Evolutionary conservation across 2,113 vertebrate genomes (phyloP).

Genomic region (Corythornis vintsioides): DNA sequence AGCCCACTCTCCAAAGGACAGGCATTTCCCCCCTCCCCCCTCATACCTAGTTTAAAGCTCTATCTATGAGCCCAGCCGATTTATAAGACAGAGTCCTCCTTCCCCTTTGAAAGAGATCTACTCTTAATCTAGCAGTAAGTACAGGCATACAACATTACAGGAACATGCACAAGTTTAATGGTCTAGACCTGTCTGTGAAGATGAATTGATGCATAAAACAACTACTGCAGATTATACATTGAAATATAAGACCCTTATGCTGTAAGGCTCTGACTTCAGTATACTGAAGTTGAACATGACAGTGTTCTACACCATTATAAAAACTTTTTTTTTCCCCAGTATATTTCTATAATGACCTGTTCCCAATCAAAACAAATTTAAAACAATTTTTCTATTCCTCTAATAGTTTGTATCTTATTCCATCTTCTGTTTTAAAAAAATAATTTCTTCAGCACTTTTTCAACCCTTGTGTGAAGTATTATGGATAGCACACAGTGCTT

Average conservation of each 20-base stretch:
- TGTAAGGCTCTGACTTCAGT: neutral
- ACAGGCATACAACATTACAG: neutral
- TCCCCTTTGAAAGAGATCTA: no score
- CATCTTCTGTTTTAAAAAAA: neutral
- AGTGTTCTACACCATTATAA: neutral
- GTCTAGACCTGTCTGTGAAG: neutral
- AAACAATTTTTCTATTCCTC: neutral
- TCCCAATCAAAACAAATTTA: neutral
- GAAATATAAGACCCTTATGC: neutral
- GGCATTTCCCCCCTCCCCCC: no score
- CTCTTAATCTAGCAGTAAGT: neutral
- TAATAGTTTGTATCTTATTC: neutral
- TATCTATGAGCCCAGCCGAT: no score
- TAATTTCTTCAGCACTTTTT: neutral
- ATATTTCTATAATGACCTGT: neutral
- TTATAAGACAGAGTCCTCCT: no score
- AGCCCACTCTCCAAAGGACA: no score
- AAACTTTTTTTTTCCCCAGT: accelerated
- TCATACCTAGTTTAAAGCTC: no score
- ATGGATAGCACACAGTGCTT: neutral
- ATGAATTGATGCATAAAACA: neutral
- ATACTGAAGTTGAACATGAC: neutral
- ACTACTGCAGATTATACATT: neutral
- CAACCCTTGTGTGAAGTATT: neutral
- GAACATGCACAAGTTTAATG: neutral